A percentile compares a stretch with the other conserved stretches of the same genome.
These are phyloP conservation scores for Leiothrix lutea DNA, from an alignment of 2,113 vertebrate species.

Conservation along the genomic window DNA sequence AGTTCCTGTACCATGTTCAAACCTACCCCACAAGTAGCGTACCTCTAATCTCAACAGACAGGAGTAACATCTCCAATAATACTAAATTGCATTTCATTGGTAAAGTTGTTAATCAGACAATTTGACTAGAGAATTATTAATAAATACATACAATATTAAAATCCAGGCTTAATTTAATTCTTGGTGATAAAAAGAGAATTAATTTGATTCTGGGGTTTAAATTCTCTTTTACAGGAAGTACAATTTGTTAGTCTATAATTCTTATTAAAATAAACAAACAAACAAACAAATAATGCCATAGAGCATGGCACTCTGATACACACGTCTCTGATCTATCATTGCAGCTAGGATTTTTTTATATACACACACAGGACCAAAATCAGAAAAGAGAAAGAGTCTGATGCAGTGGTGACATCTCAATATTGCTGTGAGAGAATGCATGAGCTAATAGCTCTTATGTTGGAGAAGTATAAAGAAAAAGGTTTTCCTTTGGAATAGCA, in stretches of 20 bases:
- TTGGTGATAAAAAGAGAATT: neutral
- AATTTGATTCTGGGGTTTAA: neutral
- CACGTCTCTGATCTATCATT: neutral
- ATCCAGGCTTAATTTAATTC: neutral
- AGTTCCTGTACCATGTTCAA: neutral
- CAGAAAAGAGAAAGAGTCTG: neutral
- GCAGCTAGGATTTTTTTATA: neutral
- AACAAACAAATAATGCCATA: neutral
- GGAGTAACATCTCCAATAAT: neutral
- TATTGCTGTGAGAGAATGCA: neutral
- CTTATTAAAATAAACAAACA: neutral
- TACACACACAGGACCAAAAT: neutral
- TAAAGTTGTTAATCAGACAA: slow-evolving; percentile 6
- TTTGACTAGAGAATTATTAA: neutral
- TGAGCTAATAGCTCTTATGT: neutral
- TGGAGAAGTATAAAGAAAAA: neutral
- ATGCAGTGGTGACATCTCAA: neutral
- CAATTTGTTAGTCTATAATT: neutral
- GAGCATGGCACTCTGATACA: neutral
- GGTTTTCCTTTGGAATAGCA: neutral
- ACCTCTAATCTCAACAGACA: neutral
- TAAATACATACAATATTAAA: neutral
- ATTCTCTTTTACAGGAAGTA: neutral
- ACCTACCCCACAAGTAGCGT: neutral
- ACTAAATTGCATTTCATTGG: slow-evolving; percentile 24